These are phyloP conservation scores for Diorhabda elongata DNA, from an alignment of 1,140 invertebrate genomes.

Conservation along the genomic window DNA sequence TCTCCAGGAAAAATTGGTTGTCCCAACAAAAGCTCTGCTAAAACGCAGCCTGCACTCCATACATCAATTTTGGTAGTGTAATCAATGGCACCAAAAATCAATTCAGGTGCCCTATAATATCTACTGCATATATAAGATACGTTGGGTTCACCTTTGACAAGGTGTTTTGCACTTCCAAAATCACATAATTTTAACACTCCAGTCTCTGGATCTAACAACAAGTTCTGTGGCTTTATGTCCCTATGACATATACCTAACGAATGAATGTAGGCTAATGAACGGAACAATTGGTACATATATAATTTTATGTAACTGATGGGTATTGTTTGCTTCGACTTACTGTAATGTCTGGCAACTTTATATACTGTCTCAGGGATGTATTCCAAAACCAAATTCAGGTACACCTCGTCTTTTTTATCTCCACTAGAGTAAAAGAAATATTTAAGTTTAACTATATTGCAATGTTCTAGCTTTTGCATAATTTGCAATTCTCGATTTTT, in stretches of 20 bases:
- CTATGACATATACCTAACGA: constrained; percentile 98
- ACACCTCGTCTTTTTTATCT: constrained; percentile 99
- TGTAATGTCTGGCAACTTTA: constrained; percentile 98
- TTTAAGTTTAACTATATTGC: constrained; percentile 99
- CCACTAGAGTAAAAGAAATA: constrained; percentile 99
- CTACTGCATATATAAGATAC: constrained; percentile 99
- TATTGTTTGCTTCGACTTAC: constrained; percentile 98
- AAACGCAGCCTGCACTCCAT: constrained; percentile 97
- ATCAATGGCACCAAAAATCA: constrained; percentile 98
- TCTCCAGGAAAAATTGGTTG: constrained; percentile 99
- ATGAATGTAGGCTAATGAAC: constrained; percentile 84
- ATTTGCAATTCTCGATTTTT: constrained; percentile 99
- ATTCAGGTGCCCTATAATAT: constrained; percentile 68
- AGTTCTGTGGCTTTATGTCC: constrained; percentile 99
- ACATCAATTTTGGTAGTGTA: constrained; percentile 99
- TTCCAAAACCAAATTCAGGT: constrained; percentile 99
- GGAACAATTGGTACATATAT: constrained; percentile 97
- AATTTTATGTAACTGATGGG: constrained; percentile 99
- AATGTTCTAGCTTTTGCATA: constrained; percentile 97
- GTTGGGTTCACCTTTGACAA: constrained; percentile 97
- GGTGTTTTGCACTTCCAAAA: constrained; percentile 98
- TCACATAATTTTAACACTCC: constrained; percentile 98
- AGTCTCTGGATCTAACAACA: constrained; percentile 93
- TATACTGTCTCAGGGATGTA: constrained; percentile 99
- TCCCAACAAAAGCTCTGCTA: constrained; percentile 93